Evolutionary conservation across 1,140 invertebrate species (phyloP), one percentile per base, ranked within the genome.

Genomic region (Drosophila nigromelanica): DNA sequence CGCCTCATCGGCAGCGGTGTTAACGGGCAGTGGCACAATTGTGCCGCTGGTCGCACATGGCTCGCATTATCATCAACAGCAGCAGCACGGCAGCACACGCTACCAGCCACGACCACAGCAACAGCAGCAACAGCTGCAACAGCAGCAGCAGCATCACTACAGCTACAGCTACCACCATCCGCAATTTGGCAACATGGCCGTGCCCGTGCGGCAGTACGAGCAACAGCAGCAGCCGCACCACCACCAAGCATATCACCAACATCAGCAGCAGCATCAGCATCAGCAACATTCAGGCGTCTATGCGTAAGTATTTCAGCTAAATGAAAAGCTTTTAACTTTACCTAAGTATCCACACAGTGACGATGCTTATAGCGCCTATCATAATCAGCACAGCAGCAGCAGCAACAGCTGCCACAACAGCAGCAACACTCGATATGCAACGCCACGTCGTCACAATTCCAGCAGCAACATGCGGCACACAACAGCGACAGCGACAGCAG

Each of bases 111-210:
- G 76, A 51, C 61, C 58, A 59, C 74, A 69, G 51, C 70, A 72
- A 7, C 73, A 73, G 8, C 58, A 40, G 4, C 56, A 51, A 1
- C 66, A 59, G 5, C 70, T 66, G 0, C 78, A 60, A 27, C 68
- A 71, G 18, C 76, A 70, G 6, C 55, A 67, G 18, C 85, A 83
- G 7, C 75, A 90, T 7, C 80, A 80, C 24, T 82, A 90, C 14
- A 80, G 89, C 60, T 83, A 90, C 39, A 80, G 79, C 43, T 89
- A 89, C 68, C 85, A 86, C 74, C 81, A 89, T 80, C 85, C 85
- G 21, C 85, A 89, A 35, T 89, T 89, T 52, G 85, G 85, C 37
- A 89, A 89, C 54, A 89, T 89, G 85, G 76, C 80, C 15, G 81
- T 89, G 47, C 67, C 81, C 3, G 76, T 89, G n/a, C 54, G 85